Evolutionary conservation across 2,888 invertebrate species (phyloP), one percentile per base, ranked within the genome.

Genomic region (Drosophila heteroneura): DNA sequence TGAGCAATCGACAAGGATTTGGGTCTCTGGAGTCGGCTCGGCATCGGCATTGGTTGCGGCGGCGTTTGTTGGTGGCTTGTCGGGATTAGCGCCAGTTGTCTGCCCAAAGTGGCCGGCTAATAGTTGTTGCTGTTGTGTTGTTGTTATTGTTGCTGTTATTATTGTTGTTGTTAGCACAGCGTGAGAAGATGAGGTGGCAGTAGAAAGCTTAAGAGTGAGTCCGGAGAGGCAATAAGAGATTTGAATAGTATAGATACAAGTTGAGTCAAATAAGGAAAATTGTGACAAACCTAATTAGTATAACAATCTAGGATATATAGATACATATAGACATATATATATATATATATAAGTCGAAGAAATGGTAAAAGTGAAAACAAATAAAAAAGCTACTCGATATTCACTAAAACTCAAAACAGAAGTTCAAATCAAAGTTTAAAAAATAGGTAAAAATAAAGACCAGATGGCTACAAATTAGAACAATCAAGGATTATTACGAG

Each of bases 1-100:
- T 86, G 85, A 86, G 89, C 85, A 89, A 86, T 86, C 85, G 89
- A 78, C 87, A 82, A 67, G 85, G 88, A 82, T 87, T 89, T 82
- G 72, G 70, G 75, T 59, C 72, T 81, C 75, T 70, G 60, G 78
- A 66, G 74, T 66, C 68, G 37, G 53, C 47, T 12, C 59, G 52
- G 14, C 28, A 32, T 22, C 12, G 47, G 12, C 32, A 6, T 28
- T n/a, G 68, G 58, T 39, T 58, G 69, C 35, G 60, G 37, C 49
- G n/a, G 56, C 49, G 44, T 67, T 61, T 72, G 61, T 60, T 69
- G 81, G 67, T 71, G 75, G 75, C 69, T 72, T 79, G 74, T 70
- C 64, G 72, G 84, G 83, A 86, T 85, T 85, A 85, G 79, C 83
- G 73, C 74, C 87, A 70, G 79, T 80, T 84, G 85, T 78, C 76